Evolutionary conservation across 2,888 invertebrate genomes (phyloP).

Genomic region (Lycia hirtaria): DNA sequence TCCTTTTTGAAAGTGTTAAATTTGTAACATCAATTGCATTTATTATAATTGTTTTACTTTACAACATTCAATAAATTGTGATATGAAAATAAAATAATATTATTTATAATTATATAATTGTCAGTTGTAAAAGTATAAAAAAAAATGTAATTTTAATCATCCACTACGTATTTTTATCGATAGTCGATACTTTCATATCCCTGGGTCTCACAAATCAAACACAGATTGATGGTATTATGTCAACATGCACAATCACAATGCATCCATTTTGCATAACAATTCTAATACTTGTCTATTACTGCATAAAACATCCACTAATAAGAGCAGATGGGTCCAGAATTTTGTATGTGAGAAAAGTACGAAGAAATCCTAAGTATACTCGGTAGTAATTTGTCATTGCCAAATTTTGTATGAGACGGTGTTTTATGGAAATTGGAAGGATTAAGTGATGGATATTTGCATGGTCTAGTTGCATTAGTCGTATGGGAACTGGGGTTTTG

Average conservation of each 20-base stretch:
- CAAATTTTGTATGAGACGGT: constrained; percentile 54
- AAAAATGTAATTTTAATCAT: neutral
- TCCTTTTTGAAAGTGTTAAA: too few species aligned
- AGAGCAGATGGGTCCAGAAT: constrained; percentile 59
- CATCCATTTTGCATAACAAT: constrained; percentile 78
- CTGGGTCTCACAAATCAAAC: constrained; percentile 73
- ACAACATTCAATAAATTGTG: too few species aligned
- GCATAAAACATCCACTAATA: constrained; percentile 73
- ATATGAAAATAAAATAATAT: too few species aligned
- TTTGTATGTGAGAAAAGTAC: constrained; percentile 69
- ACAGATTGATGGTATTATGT: constrained; percentile 83
- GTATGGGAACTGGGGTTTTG: constrained; percentile 40
- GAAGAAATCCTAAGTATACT: constrained; percentile 33
- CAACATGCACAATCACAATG: constrained; percentile 79
- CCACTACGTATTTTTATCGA: constrained; percentile 32
- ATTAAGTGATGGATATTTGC: constrained; percentile 59
- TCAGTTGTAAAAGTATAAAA: neutral
- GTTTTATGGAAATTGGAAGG: constrained; percentile 61
- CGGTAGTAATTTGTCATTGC: constrained; percentile 76
- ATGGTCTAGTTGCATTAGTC: constrained; percentile 50
- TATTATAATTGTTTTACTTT: too few species aligned
- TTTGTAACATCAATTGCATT: too few species aligned
- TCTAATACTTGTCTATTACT: constrained; percentile 75
- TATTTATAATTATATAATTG: too few species aligned
- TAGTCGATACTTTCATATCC: constrained; percentile 48